Evolutionary conservation across 2,113 vertebrate genomes (phyloP).

Genomic region (Corythornis vintsioides): DNA sequence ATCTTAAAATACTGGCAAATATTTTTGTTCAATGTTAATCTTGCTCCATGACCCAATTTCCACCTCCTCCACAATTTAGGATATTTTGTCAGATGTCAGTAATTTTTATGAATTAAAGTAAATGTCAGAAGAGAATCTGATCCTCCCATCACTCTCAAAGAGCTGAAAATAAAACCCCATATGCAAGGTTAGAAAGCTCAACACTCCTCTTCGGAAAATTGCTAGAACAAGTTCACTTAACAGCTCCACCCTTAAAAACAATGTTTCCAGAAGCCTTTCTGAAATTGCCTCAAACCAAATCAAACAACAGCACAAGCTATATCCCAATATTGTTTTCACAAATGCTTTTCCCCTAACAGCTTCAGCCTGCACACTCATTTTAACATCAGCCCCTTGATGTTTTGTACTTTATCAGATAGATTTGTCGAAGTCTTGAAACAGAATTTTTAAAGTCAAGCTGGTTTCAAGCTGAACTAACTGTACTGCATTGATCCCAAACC

Average conservation of each 20-base stretch:
- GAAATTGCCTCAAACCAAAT: neutral
- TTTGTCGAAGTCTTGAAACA: neutral
- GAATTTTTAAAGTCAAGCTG: neutral
- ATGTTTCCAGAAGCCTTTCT: neutral
- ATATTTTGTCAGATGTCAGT: slow-evolving; percentile 47
- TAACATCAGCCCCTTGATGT: neutral
- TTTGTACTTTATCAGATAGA: neutral
- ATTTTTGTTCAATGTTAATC: slow-evolving; percentile 30
- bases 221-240: neutral
- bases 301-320: neutral
- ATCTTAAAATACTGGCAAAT: slow-evolving; percentile 36
- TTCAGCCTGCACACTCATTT: neutral
- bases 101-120: slow-evolving; percentile 67
- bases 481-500: neutral
- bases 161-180: slow-evolving; percentile 7
- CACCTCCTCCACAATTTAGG: slow-evolving; percentile 43
- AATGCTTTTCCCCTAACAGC: neutral
- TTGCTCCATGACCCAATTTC: slow-evolving; percentile 49
- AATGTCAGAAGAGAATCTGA: slow-evolving; percentile 41
- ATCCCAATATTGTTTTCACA: neutral
- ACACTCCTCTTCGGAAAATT: neutral
- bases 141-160: neutral
- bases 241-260: neutral
- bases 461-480: neutral
- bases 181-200: slow-evolving; percentile 48